phyloP scores from a whole-genome alignment of 2,888 invertebrate species.

The Tipula confusa region DNA sequence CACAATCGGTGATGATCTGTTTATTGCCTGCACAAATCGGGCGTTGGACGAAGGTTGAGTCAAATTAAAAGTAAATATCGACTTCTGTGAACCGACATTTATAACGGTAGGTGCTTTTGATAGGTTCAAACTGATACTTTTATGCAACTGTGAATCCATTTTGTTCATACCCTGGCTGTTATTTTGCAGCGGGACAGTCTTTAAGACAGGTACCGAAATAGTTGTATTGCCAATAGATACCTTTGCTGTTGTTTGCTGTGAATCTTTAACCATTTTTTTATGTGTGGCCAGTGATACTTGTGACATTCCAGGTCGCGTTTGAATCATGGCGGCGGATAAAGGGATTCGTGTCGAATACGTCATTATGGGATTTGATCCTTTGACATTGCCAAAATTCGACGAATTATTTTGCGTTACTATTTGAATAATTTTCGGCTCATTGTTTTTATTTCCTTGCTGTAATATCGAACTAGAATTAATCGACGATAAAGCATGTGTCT shows the following conservation, averaged over 20 bases:
- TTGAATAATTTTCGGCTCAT: constrained; percentile 25
- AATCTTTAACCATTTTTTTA: constrained; percentile 54
- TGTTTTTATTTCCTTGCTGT: neutral
- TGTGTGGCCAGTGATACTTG: constrained; percentile 48
- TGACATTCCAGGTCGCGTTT: constrained; percentile 33
- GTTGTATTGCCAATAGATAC: constrained; percentile 49
- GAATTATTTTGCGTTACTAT: constrained; percentile 14
- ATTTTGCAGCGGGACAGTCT: constrained; percentile 37
- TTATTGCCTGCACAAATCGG: constrained; percentile 49
- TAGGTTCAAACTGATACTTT: constrained; percentile 43
- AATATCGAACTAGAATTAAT: neutral
- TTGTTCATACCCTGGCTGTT: neutral
- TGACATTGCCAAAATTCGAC: neutral
- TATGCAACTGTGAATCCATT: constrained; percentile 28
- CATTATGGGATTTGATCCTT: constrained; percentile 27
- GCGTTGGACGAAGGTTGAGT: constrained; percentile 46
- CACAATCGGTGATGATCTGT: neutral
- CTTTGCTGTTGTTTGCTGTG: constrained; percentile 56
- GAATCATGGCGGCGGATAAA: constrained; percentile 35
- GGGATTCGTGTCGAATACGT: constrained; percentile 33
- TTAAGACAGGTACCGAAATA: constrained; percentile 49
- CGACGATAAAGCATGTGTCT: neutral
- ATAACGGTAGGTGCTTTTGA: constrained; percentile 41
- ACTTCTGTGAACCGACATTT: constrained; percentile 43
- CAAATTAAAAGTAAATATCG: constrained; percentile 47